Base-by-base conservation (phyloP, 1,140 invertebrate species). In the Heliothis subflexa region DNA sequence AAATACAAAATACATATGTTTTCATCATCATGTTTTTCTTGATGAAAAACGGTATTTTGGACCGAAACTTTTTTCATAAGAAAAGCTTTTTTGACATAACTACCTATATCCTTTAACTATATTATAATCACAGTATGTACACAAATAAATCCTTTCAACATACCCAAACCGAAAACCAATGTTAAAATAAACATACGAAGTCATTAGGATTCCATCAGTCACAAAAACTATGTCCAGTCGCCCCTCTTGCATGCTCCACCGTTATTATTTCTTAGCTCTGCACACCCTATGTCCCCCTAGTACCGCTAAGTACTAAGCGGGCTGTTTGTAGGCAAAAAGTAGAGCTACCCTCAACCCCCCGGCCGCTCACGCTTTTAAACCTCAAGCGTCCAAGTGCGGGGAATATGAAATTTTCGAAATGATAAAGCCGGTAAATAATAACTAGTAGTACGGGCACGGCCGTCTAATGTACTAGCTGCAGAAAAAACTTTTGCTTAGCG, bases 401-500 rank as follows among this genome's bases (percentile, higher is more conserved):
- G 91, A 93, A 94, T 94, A 94, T 94, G 91, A 93, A 94, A 94
- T 94, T 94, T 94, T 94, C 91, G 93, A 94, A 94, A 94, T 94
- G 93, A 94, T 94, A 94, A 93, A 93, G 93, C 93, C 88, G 91
- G 93, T 94, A 94, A 94, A 94, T 94, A 94, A 94, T 94, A 94
- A 94, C 91, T 93, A 91, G 88, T 92, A 91, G 88, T 92, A 92
- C 92, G 89, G 90, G 91, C 90, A 89, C 88, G 89, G 85, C 91
- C 91, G 88, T 88, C 90, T 91, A 86, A 80, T 76, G 91, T 92
- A 94, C 87, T 45, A 79, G 50, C 54, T 74, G 88, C 93, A 92
- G 62, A 90, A 88, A 82, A 86, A 81, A 21, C 45, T 18, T 68
- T 33, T 68, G n/a, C 40, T 28, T 28, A 55, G 11, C 25, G 21